Conservation (phyloP, 2,113 vertebrate genomes). For the Eulemur macaco region DNA sequence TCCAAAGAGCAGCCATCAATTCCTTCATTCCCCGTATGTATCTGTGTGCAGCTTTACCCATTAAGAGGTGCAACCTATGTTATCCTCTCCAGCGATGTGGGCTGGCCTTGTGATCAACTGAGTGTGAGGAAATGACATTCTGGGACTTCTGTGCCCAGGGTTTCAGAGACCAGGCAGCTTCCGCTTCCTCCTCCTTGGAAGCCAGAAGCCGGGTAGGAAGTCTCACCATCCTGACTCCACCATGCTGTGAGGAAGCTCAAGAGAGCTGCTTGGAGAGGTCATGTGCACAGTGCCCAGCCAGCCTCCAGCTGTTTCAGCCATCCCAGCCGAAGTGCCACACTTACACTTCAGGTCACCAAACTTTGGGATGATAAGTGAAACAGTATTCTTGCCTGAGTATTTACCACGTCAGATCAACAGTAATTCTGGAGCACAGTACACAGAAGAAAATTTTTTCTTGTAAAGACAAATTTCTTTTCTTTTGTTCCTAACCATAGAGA, state of each 20-base stretch:
- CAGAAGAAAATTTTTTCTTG: background rate
- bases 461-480: background rate
- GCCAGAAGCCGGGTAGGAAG: background rate
- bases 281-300: fast-evolving
- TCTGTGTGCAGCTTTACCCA: background rate
- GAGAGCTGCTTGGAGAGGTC: background rate
- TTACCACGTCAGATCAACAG: background rate
- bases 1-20: background rate
- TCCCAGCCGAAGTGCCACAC: background rate
- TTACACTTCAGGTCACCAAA: background rate
- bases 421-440: background rate
- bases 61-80: background rate
- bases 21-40: background rate
- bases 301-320: background rate
- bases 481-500: background rate
- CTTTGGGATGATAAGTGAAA: background rate
- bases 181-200: background rate
- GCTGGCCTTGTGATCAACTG: background rate
- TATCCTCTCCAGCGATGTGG: background rate
- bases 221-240: background rate
- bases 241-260: background rate
- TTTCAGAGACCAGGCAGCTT: background rate
- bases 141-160: background rate
- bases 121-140: background rate
- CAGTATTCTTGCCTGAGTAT: background rate